Evolutionary conservation across 1,140 invertebrate species (phyloP), one percentile per base, ranked within the genome.

Genomic region (Papilio aristodemus): DNA sequence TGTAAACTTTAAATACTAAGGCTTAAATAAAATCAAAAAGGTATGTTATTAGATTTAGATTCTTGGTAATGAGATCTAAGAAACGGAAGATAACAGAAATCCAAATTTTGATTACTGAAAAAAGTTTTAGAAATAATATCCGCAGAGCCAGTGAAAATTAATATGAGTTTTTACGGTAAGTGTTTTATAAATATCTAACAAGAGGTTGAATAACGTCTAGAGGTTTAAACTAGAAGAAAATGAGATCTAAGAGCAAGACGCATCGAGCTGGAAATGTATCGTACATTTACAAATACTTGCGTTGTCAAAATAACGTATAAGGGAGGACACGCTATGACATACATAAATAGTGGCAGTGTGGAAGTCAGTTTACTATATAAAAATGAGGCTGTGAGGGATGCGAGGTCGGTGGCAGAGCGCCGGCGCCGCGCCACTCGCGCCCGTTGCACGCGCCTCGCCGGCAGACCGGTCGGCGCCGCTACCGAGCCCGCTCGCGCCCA

Each of bases 301-400:
- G 81, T 81, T 82, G 80, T 84, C 75, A 81, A 89, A 87, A 85
- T 89, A 86, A 84, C 81, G 78, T 88, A 89, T 85, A 83, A 88
- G 79, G 81, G 82, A 89, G 83, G 79, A 82, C 77, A 76, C 75
- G 84, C 79, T 85, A 85, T 91, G 86, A 91, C 84, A 89, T 86
- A 89, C 84, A 91, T 88, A 87, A 89, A 89, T 87, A 87, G 85
- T 89, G 84, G 80, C 79, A 78, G 83, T 81, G 84, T 84, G 82
- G 85, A 91, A 91, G 89, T 90, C 85, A 91, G 82, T 89, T 83
- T 86, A 89, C 84, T 91, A 87, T 88, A 88, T 91, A 91, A 91
- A 91, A 90, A 87, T 90, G 84, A 86, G 85, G 82, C 78, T 85
- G 84, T 81, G 76, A 79, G 79, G 79, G 82, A 80, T 81, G 79